A percentile compares a stretch with the other conserved stretches of the same genome.
Conservation (phyloP, 2,888 invertebrate genomes). For the Saturnia japonica region DNA sequence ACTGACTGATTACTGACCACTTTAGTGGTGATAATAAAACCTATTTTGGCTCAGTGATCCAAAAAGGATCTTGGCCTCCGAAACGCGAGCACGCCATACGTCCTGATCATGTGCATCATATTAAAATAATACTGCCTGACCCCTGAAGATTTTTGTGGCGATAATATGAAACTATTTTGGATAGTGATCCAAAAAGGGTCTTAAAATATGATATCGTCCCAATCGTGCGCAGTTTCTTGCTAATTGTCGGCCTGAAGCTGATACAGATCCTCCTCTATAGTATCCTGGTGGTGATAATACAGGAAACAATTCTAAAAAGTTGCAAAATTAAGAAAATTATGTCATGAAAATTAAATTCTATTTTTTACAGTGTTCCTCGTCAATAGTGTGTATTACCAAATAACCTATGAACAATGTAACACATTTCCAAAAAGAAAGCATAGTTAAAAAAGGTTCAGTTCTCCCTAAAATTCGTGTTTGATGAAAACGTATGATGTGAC, state of each 20-base stretch:
- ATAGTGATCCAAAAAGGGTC: too few relatives aligned
- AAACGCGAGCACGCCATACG: too few relatives aligned
- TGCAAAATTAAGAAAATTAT: not conserved
- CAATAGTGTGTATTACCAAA: not conserved
- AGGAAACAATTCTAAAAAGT: not conserved
- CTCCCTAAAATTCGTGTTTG: slow-evolving; percentile 9
- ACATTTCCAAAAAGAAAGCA: not conserved
- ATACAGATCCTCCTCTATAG: too few relatives aligned
- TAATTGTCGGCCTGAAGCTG: too few relatives aligned
- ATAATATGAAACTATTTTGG: too few relatives aligned
- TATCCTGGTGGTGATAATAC: not conserved
- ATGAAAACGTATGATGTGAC: slow-evolving; percentile 14
- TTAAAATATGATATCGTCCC: too few relatives aligned
- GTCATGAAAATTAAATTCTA: not conserved
- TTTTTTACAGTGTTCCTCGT: not conserved
- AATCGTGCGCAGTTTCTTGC: too few relatives aligned
- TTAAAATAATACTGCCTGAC: not conserved
- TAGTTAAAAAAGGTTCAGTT: not conserved
- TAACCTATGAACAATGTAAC: not conserved
- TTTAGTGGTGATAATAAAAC: not conserved
- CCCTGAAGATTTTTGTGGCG: not conserved
- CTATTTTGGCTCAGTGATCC: too few relatives aligned
- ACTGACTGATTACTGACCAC: not conserved
- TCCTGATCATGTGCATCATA: not conserved
- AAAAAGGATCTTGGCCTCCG: too few relatives aligned